These are phyloP conservation scores for Rhopalosiphum padi DNA, from an alignment of 1,140 invertebrate genomes.

Conservation along the genomic window DNA sequence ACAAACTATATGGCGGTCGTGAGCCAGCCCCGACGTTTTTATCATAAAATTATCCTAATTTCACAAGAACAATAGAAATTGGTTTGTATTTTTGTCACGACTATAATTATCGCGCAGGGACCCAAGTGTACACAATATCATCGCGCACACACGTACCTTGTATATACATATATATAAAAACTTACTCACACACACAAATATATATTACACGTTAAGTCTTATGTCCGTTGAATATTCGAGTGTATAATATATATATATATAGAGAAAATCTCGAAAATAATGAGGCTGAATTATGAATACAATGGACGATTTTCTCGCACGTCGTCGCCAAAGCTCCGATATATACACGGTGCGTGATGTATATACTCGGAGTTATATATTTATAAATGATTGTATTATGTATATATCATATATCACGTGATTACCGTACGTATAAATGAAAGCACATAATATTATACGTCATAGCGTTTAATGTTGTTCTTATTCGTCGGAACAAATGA, in stretches of 20 bases:
- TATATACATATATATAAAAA: background rate
- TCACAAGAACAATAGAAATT: slow-evolving; percentile 44
- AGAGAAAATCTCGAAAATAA: slow-evolving; percentile 33
- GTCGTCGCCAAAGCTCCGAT: slow-evolving; percentile 27
- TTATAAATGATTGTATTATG: background rate
- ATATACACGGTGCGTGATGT: background rate
- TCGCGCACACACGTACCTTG: background rate
- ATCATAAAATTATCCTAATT: slow-evolving; percentile 49
- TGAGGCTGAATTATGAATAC: slow-evolving; percentile 51
- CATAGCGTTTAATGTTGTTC: background rate
- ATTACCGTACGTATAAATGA: background rate
- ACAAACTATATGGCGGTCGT: slow-evolving; percentile 6
- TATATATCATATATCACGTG: background rate
- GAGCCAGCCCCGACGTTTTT: slow-evolving; percentile 43
- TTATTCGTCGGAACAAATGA: slow-evolving; percentile 9
- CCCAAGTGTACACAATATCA: background rate
- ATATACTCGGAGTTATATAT: background rate
- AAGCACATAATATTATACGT: background rate
- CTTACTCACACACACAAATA: background rate
- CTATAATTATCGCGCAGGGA: slow-evolving; percentile 33
- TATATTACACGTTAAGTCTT: background rate
- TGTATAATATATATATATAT: background rate
- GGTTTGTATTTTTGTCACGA: slow-evolving; percentile 48
- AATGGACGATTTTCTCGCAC: slow-evolving; percentile 39
- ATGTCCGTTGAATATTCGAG: slow-evolving; percentile 27